These are phyloP conservation scores for Bruchidius siliquastri DNA, from an alignment of 2,888 invertebrate genomes.

Conservation along the genomic window DNA sequence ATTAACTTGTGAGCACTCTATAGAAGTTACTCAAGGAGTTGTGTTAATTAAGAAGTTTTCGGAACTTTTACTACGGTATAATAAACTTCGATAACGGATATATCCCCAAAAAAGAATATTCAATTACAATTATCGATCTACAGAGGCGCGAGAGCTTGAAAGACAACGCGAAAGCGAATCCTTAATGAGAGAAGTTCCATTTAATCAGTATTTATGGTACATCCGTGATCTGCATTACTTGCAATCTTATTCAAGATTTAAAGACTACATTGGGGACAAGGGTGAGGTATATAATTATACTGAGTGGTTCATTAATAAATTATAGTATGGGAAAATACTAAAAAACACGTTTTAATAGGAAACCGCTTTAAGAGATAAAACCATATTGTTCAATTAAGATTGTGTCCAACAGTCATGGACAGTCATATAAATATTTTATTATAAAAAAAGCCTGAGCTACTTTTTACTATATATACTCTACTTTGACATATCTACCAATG, in stretches of 20 bases:
- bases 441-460: too few relatives aligned
- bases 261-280: too few relatives aligned
- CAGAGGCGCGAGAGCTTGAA: not conserved
- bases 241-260: not conserved
- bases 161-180: not conserved
- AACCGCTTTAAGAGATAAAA: too few relatives aligned
- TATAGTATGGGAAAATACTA: too few relatives aligned
- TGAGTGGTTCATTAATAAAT: too few relatives aligned
- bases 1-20: not conserved
- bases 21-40: not conserved
- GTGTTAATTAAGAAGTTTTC: not conserved
- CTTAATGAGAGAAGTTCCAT: not conserved
- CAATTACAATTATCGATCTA: not conserved
- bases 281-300: too few relatives aligned
- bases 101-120: not conserved
- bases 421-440: too few relatives aligned
- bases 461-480: too few relatives aligned
- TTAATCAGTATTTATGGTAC: not conserved
- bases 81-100: not conserved
- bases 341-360: too few relatives aligned
- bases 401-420: too few relatives aligned
- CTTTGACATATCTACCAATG: too few relatives aligned
- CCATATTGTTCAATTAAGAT: too few relatives aligned
- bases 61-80: not conserved
- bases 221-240: not conserved